phyloP scores from a whole-genome alignment of 2,113 vertebrate genomes.

The Zootoca vivipara region DNA sequence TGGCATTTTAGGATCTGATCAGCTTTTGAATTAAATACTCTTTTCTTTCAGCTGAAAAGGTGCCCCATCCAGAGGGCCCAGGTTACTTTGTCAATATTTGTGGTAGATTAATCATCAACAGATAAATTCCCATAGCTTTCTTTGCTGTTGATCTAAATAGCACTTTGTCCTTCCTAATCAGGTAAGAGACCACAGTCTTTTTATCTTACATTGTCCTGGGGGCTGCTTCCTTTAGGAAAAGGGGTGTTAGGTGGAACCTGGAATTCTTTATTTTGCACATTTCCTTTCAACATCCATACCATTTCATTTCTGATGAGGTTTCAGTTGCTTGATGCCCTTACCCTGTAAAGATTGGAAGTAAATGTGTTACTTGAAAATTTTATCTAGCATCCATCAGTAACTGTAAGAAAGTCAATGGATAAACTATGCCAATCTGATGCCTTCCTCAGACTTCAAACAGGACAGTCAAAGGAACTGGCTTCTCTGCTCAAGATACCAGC shows the following conservation, averaged over 20 bases:
- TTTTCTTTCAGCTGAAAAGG: not conserved
- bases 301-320: not conserved
- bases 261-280: accelerated
- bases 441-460: accelerated
- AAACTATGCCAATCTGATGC: not conserved
- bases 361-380: not conserved
- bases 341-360: accelerated
- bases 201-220: slow-evolving; percentile 2
- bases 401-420: not conserved
- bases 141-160: slow-evolving; percentile 44
- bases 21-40: accelerated
- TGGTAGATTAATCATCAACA: slow-evolving; percentile 65
- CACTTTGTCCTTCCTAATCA: slow-evolving; percentile 31
- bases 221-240: not conserved
- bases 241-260: accelerated
- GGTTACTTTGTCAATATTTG: slow-evolving; percentile 73
- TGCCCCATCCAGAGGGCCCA: slow-evolving; percentile 13
- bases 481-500: not conserved
- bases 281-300: not conserved
- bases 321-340: not conserved
- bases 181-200: slow-evolving; percentile 49
- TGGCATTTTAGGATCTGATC: not conserved
- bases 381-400: not conserved
- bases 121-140: slow-evolving; percentile 45
- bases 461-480: not conserved